phyloP scores from a whole-genome alignment of 2,888 invertebrate genomes.

The Nycteola revayana region DNA sequence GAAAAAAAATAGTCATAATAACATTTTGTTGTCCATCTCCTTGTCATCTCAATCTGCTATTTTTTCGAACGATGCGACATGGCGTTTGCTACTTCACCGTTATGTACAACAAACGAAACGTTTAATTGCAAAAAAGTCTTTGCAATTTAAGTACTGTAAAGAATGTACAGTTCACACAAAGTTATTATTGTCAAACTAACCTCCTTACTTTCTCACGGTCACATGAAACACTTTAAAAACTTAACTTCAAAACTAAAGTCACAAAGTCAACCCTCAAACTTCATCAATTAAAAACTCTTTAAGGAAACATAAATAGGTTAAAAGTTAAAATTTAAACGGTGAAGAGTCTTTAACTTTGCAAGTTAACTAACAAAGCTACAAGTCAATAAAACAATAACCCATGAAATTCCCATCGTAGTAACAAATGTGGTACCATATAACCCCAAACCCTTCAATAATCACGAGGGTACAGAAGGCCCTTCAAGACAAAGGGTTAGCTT shows the following conservation, averaged over 20 bases:
- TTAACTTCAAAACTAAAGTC: conserved; percentile 21
- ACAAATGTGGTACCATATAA: conserved; percentile 33
- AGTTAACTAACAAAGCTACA: conserved; percentile 2
- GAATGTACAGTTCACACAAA: no score
- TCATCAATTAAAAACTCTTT: conserved; percentile 13
- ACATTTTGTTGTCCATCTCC: no score
- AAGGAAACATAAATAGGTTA: conserved; percentile 5
- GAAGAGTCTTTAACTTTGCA: neutral
- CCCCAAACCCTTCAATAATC: conserved; percentile 56
- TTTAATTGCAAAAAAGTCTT: no score
- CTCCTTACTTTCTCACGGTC: no score
- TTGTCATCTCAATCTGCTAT: no score
- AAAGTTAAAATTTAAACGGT: conserved; percentile 10
- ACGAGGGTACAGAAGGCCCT: conserved; percentile 42
- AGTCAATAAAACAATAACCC: conserved; percentile 24
- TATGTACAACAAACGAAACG: no score
- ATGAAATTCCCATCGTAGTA: conserved; percentile 22
- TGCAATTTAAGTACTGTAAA: no score
- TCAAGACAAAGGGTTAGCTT: conserved; percentile 61
- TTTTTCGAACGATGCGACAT: no score
- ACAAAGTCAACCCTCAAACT: conserved; percentile 8
- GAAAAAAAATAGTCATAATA: no score
- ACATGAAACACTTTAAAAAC: no score
- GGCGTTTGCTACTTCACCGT: no score
- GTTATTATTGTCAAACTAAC: no score